A percentile compares a stretch with the other conserved stretches of the same genome.
phyloP scores from a whole-genome alignment of 23 tunicate species.

The Botrylloides violaceus region DNA sequence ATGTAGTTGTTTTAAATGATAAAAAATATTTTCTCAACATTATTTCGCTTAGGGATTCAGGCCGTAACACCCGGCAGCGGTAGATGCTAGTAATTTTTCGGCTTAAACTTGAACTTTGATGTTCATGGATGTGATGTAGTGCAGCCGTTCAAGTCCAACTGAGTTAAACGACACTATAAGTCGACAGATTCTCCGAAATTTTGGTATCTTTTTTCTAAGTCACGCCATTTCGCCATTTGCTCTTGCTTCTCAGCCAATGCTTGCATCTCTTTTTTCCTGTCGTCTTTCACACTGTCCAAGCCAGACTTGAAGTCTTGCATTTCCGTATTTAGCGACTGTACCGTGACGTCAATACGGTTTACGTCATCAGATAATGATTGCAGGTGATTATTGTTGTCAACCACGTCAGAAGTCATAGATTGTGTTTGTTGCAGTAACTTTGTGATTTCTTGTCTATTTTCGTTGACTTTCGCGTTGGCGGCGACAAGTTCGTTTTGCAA shows the following conservation, averaged over 20 bases:
- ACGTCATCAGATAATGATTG: not conserved
- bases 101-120: too few relatives aligned
- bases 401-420: not conserved
- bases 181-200: not conserved
- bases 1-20: too few relatives aligned
- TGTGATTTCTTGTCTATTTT: not conserved
- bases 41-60: too few relatives aligned
- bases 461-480: not conserved
- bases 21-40: too few relatives aligned
- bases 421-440: not conserved
- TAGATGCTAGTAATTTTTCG: too few relatives aligned
- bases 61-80: too few relatives aligned
- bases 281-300: not conserved
- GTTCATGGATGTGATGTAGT: too few relatives aligned
- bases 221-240: constrained; percentile 12
- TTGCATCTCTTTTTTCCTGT: not conserved
- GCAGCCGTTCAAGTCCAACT: too few relatives aligned
- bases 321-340: not conserved
- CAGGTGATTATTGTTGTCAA: not conserved
- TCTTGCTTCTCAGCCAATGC: not conserved
- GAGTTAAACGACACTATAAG: too few relatives aligned
- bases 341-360: not conserved
- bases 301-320: not conserved
- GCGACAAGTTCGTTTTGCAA: not conserved
- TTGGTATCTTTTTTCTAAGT: constrained; percentile 13